phyloP scores from a whole-genome alignment of 2,888 invertebrate genomes.

The Microctonus brassicae region DNA sequence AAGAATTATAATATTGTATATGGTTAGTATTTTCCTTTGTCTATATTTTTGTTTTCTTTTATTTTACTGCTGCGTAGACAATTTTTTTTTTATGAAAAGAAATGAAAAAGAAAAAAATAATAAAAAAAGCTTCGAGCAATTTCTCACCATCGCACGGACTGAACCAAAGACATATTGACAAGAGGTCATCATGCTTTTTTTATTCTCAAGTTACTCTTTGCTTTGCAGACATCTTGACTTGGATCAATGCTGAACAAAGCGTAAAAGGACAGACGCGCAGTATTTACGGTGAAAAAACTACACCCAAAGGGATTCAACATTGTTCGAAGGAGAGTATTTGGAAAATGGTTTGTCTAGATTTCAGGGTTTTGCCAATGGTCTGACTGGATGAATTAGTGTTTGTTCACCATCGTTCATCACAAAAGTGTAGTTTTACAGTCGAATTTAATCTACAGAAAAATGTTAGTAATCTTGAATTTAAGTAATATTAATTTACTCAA shows the following conservation, averaged over 20 bases:
- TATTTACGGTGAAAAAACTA: conserved; percentile 42
- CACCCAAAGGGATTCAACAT: conserved; percentile 44
- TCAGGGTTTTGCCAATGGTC: background rate
- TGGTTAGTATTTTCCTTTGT: background rate
- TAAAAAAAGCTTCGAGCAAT: conserved; percentile 44
- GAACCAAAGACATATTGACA: conserved; percentile 28
- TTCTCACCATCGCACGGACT: conserved; percentile 42
- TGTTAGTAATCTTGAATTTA: no score
- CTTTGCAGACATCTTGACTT: conserved; percentile 38
- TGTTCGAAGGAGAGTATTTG: background rate
- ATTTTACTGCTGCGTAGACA: conserved; percentile 31
- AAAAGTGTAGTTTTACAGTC: no score
- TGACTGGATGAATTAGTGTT: background rate
- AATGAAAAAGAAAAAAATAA: no score
- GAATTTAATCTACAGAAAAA: no score
- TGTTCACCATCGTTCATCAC: no score
- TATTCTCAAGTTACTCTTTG: conserved; percentile 22
- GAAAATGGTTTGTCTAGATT: background rate
- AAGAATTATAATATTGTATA: no score
- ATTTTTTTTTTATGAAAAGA: conserved; percentile 24
- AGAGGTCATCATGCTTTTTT: conserved; percentile 37
- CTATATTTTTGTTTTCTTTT: conserved; percentile 4
- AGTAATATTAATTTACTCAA: no score
- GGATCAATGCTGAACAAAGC: conserved; percentile 49
- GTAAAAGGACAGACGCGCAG: conserved; percentile 12